A percentile compares a stretch with the other conserved stretches of the same genome.
Conservation (phyloP, 2,113 vertebrate genomes). For the Hemiscyllium ocellatum region DNA sequence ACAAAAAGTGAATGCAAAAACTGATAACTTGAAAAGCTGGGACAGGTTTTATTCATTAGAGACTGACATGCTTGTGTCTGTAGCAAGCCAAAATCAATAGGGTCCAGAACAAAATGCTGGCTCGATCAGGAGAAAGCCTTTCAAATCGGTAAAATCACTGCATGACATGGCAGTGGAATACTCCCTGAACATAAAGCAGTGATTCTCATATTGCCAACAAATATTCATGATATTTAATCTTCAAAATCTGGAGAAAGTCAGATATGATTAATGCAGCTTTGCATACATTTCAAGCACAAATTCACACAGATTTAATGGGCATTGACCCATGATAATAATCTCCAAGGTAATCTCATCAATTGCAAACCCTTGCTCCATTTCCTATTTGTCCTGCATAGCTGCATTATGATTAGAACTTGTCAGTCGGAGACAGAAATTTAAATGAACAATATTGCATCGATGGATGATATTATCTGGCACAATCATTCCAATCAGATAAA, state of each 20-base stretch:
- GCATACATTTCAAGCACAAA: not conserved
- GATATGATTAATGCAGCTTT: constrained; percentile 18
- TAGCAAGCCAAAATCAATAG: not conserved
- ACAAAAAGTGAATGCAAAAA: not conserved
- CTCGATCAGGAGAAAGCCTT: not conserved
- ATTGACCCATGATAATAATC: not conserved
- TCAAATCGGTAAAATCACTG: not conserved
- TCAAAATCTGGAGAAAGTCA: constrained; percentile 19
- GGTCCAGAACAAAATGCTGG: not conserved
- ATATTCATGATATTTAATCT: constrained; percentile 31
- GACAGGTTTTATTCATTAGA: not conserved
- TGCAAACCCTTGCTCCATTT: not conserved
- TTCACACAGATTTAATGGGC: not conserved
- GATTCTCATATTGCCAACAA: not conserved
- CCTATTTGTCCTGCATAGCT: not conserved
- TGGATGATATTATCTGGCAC: not conserved
- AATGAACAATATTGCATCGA: not conserved
- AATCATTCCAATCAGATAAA: not conserved
- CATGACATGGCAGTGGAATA: not conserved
- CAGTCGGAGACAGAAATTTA: not conserved
- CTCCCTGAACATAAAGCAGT: not conserved
- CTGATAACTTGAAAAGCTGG: not conserved
- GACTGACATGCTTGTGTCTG: not conserved
- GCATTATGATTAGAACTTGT: constrained; percentile 6
- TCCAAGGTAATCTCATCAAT: constrained; percentile 11